These are phyloP conservation scores for Steinernema hermaphroditum DNA, from an alignment of 2,888 invertebrate genomes.

Conservation along the genomic window DNA sequence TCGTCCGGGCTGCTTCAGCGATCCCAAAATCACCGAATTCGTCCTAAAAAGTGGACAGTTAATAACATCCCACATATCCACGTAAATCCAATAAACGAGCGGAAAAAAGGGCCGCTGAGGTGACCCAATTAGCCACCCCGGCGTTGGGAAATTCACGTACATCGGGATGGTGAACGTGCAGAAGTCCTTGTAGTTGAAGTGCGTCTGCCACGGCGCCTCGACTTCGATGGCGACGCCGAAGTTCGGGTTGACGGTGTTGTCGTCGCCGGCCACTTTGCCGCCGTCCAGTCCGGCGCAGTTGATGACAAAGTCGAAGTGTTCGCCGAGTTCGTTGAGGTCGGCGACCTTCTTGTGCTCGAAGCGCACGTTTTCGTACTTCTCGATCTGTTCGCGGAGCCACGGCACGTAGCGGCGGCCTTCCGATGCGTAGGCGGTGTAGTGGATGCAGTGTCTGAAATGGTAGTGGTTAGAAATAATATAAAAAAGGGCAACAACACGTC, in stretches of 20 bases:
- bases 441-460: constrained; percentile 53
- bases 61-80: neutral
- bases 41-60: constrained; percentile 36
- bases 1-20: constrained; percentile 50
- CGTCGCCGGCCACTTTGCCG: constrained; percentile 67
- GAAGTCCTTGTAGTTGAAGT: constrained; percentile 74
- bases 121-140: no score
- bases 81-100: neutral
- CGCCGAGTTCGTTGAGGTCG: constrained; percentile 51
- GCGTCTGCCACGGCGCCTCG: constrained; percentile 85
- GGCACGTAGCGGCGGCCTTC: constrained; percentile 63
- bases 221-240: constrained; percentile 56
- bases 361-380: constrained; percentile 39
- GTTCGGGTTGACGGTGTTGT: constrained; percentile 58
- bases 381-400: constrained; percentile 56
- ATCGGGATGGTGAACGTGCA: constrained; percentile 55
- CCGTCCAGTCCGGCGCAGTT: constrained; percentile 69
- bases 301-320: constrained; percentile 68
- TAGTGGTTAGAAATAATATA: no score
- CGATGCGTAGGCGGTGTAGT: constrained; percentile 61
- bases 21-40: constrained; percentile 51
- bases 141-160: constrained; percentile 36
- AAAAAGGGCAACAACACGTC: no score
- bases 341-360: constrained; percentile 47
- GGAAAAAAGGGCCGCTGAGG: neutral